Percentiles rank a stretch among this genome's conserved stretches.
Conservation (phyloP, 2,797 vertebrate genomes). For the Podarcis siculus region DNA sequence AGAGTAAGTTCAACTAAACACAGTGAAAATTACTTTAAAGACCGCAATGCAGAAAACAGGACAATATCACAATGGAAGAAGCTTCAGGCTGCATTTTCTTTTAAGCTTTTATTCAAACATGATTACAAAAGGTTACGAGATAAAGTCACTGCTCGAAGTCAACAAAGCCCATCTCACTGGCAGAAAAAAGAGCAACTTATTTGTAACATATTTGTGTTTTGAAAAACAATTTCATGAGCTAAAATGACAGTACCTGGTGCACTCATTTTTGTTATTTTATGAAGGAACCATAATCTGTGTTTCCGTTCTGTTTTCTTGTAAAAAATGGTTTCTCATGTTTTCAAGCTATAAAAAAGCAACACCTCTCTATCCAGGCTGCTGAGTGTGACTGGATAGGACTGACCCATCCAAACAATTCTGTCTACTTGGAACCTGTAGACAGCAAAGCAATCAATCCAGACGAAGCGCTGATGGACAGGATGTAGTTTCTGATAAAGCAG, state of each 20-base stretch:
- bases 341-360: slow-evolving; percentile 42
- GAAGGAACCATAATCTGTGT: neutral
- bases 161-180: neutral
- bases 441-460: slow-evolving; percentile 97
- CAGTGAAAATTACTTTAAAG: neutral
- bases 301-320: neutral
- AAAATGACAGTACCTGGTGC: neutral
- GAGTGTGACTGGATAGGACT: slow-evolving; percentile 3
- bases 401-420: neutral
- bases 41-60: neutral
- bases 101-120: slow-evolving; percentile 26
- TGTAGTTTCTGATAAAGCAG: slow-evolving; percentile 88
- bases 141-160: neutral
- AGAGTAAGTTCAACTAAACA: neutral
- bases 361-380: slow-evolving; percentile 20
- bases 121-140: neutral
- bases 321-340: slow-evolving; percentile 9
- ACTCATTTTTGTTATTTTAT: neutral
- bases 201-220: neutral
- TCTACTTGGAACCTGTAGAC: slow-evolving; percentile 96
- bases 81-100: neutral
- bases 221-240: slow-evolving; percentile 3
- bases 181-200: neutral
- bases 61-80: neutral
- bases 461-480: slow-evolving; percentile 94